phyloP scores from a whole-genome alignment of 2,113 vertebrate genomes.

The Crotalus horridus region DNA sequence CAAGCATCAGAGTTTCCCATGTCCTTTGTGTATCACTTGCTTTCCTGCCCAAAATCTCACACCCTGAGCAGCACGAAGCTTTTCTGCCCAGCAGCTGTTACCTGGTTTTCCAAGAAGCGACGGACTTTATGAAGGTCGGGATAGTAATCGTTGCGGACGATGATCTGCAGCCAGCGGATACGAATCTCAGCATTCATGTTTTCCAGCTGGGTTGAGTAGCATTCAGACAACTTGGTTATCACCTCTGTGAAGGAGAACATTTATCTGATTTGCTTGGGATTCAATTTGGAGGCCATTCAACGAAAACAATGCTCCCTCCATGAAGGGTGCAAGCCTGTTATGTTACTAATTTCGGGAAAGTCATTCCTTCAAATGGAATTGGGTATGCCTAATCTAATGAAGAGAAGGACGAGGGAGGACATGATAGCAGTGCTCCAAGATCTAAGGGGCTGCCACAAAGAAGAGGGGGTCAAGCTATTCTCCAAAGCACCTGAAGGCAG shows the following conservation, averaged over 20 bases:
- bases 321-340: not conserved
- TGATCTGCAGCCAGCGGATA: constrained; percentile 93
- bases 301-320: too few species aligned
- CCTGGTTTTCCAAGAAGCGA: constrained; percentile 92
- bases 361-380: not conserved
- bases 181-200: constrained; percentile 92
- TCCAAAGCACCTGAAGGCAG: too few species aligned
- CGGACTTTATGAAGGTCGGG: constrained; percentile 87
- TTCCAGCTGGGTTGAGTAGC: constrained; percentile 88
- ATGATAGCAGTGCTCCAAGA: too few species aligned
- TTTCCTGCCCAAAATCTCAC: constrained; percentile 63
- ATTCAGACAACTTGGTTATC: constrained; percentile 81
- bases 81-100: constrained; percentile 61
- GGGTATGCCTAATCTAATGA: too few species aligned
- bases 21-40: constrained; percentile 49
- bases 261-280: not conserved
- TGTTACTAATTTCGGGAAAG: not conserved
- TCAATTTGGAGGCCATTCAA: not conserved
- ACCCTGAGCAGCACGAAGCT: constrained; percentile 58
- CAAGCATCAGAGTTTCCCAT: constrained; percentile 63
- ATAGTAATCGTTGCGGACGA: constrained; percentile 89
- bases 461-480: too few species aligned
- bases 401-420: too few species aligned
- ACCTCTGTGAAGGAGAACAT: constrained; percentile 70
- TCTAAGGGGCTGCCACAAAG: too few species aligned